Evolutionary conservation across 2,797 vertebrate species (phyloP).

Genomic region (Phrynocephalus vlangalii): DNA sequence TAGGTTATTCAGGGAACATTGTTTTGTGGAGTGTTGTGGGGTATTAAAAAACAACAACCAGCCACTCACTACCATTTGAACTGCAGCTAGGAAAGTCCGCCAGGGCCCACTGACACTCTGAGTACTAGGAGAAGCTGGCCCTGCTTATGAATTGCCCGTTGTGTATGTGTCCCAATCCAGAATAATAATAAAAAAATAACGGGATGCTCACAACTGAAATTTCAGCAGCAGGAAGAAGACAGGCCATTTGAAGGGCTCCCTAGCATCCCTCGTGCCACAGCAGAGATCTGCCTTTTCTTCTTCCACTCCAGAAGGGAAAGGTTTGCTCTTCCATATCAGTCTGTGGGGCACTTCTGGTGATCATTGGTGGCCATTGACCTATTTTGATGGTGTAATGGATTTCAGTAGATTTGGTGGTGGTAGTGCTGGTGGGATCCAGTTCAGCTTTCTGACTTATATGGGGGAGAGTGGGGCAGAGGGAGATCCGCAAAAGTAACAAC

Average conservation of each 20-base stretch:
- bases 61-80: neutral
- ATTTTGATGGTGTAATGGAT: too few relatives aligned
- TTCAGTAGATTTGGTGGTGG: neutral
- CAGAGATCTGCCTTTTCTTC: neutral
- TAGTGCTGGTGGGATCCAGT: neutral
- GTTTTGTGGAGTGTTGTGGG: neutral
- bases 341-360: neutral
- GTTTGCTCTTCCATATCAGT: neutral
- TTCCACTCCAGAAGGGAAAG: neutral
- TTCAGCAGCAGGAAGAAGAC: neutral
- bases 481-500: neutral
- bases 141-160: neutral
- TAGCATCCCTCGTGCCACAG: neutral
- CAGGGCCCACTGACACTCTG: neutral
- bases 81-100: neutral
- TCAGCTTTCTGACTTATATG: neutral
- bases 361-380: too few relatives aligned
- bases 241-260: neutral
- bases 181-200: neutral
- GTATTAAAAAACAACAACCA: neutral
- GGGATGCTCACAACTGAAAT: neutral
- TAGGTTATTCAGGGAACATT: neutral
- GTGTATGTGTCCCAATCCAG: neutral
- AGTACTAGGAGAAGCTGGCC: neutral
- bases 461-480: neutral